Evolutionary conservation across 2,113 vertebrate genomes (phyloP).

Genomic region (Syngnathus scovelli): DNA sequence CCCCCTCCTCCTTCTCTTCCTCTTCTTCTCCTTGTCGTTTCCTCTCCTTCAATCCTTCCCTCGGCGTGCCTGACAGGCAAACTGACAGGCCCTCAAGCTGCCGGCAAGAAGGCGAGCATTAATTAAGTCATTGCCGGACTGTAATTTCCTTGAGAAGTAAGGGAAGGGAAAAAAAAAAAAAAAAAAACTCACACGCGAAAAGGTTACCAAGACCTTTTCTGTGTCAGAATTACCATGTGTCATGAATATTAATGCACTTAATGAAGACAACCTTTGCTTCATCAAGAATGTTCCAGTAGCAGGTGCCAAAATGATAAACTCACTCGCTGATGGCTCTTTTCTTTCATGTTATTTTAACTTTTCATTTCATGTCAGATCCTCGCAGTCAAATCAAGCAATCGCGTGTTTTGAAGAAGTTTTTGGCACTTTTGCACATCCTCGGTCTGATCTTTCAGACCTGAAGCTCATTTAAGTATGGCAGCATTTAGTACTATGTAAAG

Average conservation of each 20-base stretch:
- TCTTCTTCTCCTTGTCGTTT: constrained; percentile 60
- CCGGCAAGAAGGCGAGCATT: constrained; percentile 92
- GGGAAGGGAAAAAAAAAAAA: constrained; percentile 90
- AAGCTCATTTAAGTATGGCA: no score
- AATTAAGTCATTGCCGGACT: constrained; percentile 99
- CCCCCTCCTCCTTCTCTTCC: constrained; percentile 13
- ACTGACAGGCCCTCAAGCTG: constrained; percentile 97
- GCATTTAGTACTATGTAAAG: no score
- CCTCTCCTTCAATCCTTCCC: constrained; percentile 80
- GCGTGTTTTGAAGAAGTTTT: constrained; percentile 13
- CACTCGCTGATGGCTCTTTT: constrained; percentile 72
- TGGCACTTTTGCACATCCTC: constrained; percentile 7
- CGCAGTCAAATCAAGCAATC: constrained; percentile 74
- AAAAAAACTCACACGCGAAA: constrained; percentile 96
- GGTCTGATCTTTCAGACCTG: no score
- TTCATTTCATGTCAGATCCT: constrained; percentile 69
- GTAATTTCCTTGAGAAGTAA: constrained; percentile 99
- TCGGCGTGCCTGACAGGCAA: constrained; percentile 83
- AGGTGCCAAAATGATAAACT: constrained; percentile 97
- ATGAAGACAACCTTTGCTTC: constrained; percentile 99
- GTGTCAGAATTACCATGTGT: constrained; percentile 99
- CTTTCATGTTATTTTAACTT: constrained; percentile 46
- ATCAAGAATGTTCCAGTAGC: constrained; percentile 98
- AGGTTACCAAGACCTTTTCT: constrained; percentile 99
- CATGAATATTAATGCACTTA: constrained; percentile 99